A percentile compares a stretch with the other conserved stretches of the same genome.
Evolutionary conservation across 2,888 invertebrate species (phyloP).

Genomic region (Eupithecia abbreviata): DNA sequence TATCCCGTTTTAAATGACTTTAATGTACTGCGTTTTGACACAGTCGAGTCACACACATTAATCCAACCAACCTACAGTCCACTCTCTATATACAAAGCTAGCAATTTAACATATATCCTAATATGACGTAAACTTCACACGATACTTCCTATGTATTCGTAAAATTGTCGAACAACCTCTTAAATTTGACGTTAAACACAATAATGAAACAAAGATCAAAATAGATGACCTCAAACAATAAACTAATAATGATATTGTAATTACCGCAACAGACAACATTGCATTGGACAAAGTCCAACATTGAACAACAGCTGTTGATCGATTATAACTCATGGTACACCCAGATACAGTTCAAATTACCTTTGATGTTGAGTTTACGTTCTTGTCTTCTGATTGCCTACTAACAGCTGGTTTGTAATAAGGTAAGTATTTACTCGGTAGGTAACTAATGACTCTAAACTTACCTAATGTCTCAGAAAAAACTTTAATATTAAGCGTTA

Average conservation of each 20-base stretch:
- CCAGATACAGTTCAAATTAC: constrained; percentile 19
- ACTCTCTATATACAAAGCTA: no score
- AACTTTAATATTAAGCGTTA: not conserved
- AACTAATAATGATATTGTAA: constrained; percentile 46
- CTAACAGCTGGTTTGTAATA: constrained; percentile 39
- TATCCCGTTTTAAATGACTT: no score
- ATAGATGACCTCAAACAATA: constrained; percentile 41
- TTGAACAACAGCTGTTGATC: constrained; percentile 25
- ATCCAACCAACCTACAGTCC: no score
- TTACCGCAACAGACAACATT: constrained; percentile 49
- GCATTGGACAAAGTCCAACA: constrained; percentile 54
- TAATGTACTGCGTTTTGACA: not conserved
- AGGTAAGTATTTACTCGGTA: not conserved
- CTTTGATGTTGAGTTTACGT: not conserved
- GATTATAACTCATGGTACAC: constrained; percentile 25
- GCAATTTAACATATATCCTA: no score
- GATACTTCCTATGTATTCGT: no score
- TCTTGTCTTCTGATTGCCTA: constrained; percentile 3
- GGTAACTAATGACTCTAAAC: not conserved
- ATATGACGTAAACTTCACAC: no score
- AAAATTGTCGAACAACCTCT: not conserved
- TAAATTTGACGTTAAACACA: not conserved
- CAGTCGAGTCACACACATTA: no score
- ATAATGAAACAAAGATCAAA: constrained; percentile 23
- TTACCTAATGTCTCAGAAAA: not conserved